phyloP scores from a whole-genome alignment of 2,888 invertebrate species.

The Antheraea yamamai region DNA sequence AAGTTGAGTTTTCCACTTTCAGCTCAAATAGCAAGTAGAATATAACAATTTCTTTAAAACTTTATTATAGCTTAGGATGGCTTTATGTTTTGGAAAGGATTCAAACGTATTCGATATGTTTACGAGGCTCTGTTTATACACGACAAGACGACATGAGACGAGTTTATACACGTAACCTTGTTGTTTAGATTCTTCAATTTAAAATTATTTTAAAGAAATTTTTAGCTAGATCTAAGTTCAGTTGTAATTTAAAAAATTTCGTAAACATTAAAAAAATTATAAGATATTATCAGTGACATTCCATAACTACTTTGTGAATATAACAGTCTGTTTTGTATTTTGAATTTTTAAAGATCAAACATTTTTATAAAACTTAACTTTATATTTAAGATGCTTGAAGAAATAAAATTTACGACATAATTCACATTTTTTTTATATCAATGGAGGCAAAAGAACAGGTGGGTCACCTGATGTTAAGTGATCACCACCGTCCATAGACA shows the following conservation, averaged over 20 bases:
- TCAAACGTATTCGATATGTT: neutral
- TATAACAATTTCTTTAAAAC: conserved; percentile 13
- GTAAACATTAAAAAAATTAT: neutral
- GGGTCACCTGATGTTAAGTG: no score
- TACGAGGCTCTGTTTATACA: neutral
- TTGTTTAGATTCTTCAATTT: neutral
- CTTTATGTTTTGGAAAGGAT: conserved; percentile 1
- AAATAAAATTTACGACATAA: no score
- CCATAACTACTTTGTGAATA: neutral
- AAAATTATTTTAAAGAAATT: no score
- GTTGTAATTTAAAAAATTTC: no score
- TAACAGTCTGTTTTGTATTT: neutral
- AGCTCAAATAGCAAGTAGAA: conserved; percentile 9
- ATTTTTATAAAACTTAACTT: no score
- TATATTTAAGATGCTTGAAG: no score
- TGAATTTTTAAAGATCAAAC: no score
- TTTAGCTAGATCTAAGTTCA: no score
- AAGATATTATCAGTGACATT: neutral
- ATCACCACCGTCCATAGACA: no score
- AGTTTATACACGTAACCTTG: neutral
- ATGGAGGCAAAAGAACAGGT: no score
- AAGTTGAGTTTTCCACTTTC: conserved; percentile 2
- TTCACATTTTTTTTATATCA: no score
- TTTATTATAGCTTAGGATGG: conserved; percentile 5
- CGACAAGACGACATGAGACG: no score